Evolutionary conservation across 2,113 vertebrate genomes (phyloP), one percentile per base, ranked within the genome.

Genomic region (Cebus imitator): DNA sequence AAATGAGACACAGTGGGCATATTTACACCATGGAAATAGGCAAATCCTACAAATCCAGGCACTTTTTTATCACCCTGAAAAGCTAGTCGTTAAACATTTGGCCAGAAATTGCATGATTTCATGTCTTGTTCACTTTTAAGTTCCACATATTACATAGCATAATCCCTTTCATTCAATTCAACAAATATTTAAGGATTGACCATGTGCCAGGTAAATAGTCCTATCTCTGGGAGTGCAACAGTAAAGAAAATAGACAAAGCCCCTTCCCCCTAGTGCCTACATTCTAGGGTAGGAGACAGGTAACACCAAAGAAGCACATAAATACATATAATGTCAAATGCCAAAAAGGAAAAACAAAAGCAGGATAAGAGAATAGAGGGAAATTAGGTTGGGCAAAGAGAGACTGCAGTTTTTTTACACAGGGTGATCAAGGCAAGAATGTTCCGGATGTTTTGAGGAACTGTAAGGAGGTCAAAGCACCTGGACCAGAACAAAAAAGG

Each of bases 161-260:
- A 66, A 32, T 96, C 23, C 68, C 57, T 91, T 87, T 66, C 35
- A 64, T 72, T 86, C 78, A 93, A 88, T 83, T 92, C 35, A 83
- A 32, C 30, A 72, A 80, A 57, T 83, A 87, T 89, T 89, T 91
- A 78, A 82, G 58, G 68, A 87, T 50, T n/a, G 70, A 58, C 35
- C 87, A 68, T 76, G 27, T 91, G 37, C 43, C 16, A 70, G 18
- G 27, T 70, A 91, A 87, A 91, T 86, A 43, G 23, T 55, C 45
- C 48, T 76, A 94, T 66, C 68, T 94, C 37, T 83, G 12, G 16
- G 40, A 68, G 6, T 50, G 4, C 61, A 94, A 87, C 13, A 86
- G 58, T 87, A 25, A 57, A 70, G 20, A 88, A 87, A 87, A 45
- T 0, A 88, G 43, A 45, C 6, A 52, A 80, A 95, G 14, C 9